These are phyloP conservation scores for Ceratina japonica DNA, from an alignment of 1,140 invertebrate genomes.

Conservation along the genomic window DNA sequence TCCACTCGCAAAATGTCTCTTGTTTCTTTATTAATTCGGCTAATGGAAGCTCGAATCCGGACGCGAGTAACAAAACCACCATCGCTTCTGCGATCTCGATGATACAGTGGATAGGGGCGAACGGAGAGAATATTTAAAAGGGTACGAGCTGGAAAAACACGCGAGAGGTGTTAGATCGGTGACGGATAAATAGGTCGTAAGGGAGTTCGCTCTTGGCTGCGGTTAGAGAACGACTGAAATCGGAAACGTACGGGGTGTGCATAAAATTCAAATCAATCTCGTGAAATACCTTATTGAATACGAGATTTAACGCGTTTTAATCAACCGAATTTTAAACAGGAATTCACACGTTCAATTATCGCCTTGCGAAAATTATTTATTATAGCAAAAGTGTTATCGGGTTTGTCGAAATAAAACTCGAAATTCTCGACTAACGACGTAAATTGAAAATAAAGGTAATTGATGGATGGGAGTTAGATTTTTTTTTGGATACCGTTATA, in stretches of 20 bases:
- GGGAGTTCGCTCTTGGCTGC: too few relatives aligned
- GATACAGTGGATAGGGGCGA: not conserved
- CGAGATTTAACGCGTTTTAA: too few relatives aligned
- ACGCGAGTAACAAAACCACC: not conserved
- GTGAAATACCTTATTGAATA: too few relatives aligned
- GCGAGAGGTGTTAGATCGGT: not conserved
- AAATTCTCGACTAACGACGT: not conserved
- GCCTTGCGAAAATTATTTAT: too few relatives aligned
- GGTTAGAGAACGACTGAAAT: not conserved
- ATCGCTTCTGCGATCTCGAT: not conserved
- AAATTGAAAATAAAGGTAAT: not conserved
- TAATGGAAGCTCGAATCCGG: slow-evolving; percentile 1
- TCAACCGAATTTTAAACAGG: too few relatives aligned
- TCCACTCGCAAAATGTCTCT: not conserved
- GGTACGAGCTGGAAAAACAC: not conserved
- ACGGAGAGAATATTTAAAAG: not conserved
- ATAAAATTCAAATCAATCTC: too few relatives aligned
- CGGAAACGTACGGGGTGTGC: too few relatives aligned
- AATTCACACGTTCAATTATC: too few relatives aligned
- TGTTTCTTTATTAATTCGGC: slow-evolving; percentile 23
- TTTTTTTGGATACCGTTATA: too few relatives aligned
- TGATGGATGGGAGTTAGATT: not conserved
- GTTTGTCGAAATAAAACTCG: too few relatives aligned
- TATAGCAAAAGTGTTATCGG: too few relatives aligned
- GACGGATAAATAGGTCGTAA: not conserved